Percentiles rank a stretch among this genome's conserved stretches.
These are phyloP conservation scores for Brachypodius melanocephalos DNA, from an alignment of 2,113 vertebrate species.

Conservation along the genomic window DNA sequence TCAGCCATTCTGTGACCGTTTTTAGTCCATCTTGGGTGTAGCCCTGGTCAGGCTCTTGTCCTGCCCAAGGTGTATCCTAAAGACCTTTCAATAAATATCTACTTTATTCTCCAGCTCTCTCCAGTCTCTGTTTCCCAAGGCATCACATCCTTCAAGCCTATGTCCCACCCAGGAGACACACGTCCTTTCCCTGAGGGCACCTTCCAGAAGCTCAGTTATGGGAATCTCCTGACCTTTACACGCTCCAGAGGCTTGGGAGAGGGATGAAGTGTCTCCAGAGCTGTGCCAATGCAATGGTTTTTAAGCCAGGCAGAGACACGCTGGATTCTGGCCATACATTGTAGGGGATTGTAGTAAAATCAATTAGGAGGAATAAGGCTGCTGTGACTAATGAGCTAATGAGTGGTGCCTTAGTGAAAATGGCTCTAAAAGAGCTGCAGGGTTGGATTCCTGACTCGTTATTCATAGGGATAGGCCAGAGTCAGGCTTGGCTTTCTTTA, in stretches of 20 bases:
- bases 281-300: background rate
- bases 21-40: too few species aligned
- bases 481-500: background rate
- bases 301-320: background rate
- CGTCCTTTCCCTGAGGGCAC: background rate
- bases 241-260: background rate
- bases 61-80: too few species aligned
- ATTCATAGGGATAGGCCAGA: background rate
- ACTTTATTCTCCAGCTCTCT: too few species aligned
- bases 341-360: conserved; percentile 18
- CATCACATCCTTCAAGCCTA: background rate
- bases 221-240: background rate
- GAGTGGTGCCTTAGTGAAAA: conserved; percentile 12
- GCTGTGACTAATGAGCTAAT: conserved; percentile 55
- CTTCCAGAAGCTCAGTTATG: background rate
- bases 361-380: conserved; percentile 48
- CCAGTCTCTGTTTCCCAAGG: background rate
- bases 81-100: too few species aligned
- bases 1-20: too few species aligned
- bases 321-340: conserved; percentile 21
- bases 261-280: background rate
- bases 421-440: background rate
- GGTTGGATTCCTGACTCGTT: conserved; percentile 13
- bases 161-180: background rate
- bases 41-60: too few species aligned